Conservation (phyloP, 2,888 invertebrate species). For the Drosophila cognata region DNA sequence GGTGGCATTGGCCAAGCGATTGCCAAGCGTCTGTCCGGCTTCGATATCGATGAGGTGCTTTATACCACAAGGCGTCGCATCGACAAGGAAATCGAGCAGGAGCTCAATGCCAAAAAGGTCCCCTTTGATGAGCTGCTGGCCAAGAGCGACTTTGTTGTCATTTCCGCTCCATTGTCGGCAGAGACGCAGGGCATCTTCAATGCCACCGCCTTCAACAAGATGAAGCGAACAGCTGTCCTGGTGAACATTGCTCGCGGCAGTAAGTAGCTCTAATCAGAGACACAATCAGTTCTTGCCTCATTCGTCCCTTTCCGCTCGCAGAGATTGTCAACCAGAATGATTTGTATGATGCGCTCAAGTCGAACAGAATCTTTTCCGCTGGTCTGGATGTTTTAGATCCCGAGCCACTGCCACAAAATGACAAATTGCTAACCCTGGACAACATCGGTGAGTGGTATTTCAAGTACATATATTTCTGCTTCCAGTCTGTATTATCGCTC, state of each 20-base stretch:
- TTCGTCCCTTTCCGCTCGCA: conserved; percentile 67
- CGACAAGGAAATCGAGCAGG: conserved; percentile 85
- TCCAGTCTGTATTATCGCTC: conserved; percentile 33
- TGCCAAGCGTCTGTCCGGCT: conserved; percentile 89
- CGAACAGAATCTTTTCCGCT: conserved; percentile 92
- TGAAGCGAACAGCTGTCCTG: conserved; percentile 90
- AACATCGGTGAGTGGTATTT: conserved; percentile 89
- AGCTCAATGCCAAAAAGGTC: conserved; percentile 87
- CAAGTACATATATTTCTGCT: background rate
- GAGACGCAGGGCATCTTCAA: conserved; percentile 90
- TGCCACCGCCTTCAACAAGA: conserved; percentile 88
- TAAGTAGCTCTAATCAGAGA: conserved; percentile 43
- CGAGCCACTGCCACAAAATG: conserved; percentile 93
- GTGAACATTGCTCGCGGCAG: conserved; percentile 90
- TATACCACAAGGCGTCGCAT: conserved; percentile 90
- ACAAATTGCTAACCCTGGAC: conserved; percentile 91
- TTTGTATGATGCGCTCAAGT: conserved; percentile 91
- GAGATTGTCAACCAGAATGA: conserved; percentile 92
- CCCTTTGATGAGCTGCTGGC: conserved; percentile 88
- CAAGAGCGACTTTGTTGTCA: conserved; percentile 90
- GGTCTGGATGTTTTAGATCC: conserved; percentile 96
- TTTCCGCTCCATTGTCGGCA: conserved; percentile 88
- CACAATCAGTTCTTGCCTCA: background rate
- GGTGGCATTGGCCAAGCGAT: conserved; percentile 92
- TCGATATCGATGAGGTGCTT: conserved; percentile 89